Evolutionary conservation across 1,140 invertebrate species (phyloP), one percentile per base, ranked within the genome.

Genomic region (Camponotus pennsylvanicus): DNA sequence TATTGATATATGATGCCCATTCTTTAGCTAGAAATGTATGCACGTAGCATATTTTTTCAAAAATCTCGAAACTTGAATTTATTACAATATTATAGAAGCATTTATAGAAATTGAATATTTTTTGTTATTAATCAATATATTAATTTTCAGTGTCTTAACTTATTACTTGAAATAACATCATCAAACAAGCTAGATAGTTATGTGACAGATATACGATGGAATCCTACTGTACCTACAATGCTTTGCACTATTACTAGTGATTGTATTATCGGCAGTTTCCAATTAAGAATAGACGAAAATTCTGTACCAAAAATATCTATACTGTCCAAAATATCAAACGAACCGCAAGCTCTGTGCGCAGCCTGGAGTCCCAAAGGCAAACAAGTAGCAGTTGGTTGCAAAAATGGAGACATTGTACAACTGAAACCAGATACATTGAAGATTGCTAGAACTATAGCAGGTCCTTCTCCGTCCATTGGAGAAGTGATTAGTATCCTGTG

Each of bases 341-440:
- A 88, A 3, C 7, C 93, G 0, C 92, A 94, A 57, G 92, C 92
- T 8, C 73, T 93, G 1, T 96, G 96, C 78, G 91, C 97, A 15
- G 96, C 96, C 57, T 98, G 97, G 97, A 97, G 97, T 93, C 97
- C 97, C 2, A 98, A 97, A 93, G 97, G 97, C 3, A 98, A 98
- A 90, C 97, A 98, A 92, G 90, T 98, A 27, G 96, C 97, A 7
- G 95, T 97, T 2, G 97, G 97, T 0, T 96, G 96, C 87, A 94
- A 89, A 59, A 95, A 96, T 92, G 97, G 97, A 4, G 95, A 93
- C 15, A 93, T 98, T 18, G 93, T 95, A 40, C 97, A 98, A 91
- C 95, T 96, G 80, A 97, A 97, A 91, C 97, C 97, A 6, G 96
- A 96, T 69, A 80, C 77, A 37, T 91, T 97, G 59, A 96, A 96